A percentile compares a stretch with the other conserved stretches of the same genome.
These are phyloP conservation scores for Branchinecta lindahli DNA, from an alignment of 1,140 invertebrate species.

Conservation along the genomic window DNA sequence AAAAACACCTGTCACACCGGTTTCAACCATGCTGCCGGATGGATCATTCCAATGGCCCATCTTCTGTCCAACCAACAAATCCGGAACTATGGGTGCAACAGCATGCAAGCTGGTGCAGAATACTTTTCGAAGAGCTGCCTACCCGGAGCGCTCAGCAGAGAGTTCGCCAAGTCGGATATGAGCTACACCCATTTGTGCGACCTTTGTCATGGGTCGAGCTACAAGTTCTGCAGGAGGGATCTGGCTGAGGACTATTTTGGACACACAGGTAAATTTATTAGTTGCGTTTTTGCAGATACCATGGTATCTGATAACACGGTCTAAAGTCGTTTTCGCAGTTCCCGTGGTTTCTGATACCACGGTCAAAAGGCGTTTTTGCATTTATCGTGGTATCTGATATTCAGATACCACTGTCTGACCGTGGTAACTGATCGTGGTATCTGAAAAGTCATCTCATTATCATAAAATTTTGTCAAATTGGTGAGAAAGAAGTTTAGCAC, in stretches of 20 bases:
- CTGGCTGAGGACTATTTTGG: constrained; percentile 78
- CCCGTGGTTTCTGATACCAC: too few relatives aligned
- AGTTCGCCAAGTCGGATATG: constrained; percentile 65
- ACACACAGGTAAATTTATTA: constrained; percentile 59
- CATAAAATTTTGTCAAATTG: too few relatives aligned
- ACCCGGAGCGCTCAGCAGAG: constrained; percentile 67
- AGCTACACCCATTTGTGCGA: constrained; percentile 59
- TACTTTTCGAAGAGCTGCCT: constrained; percentile 84
- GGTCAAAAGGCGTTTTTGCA: too few relatives aligned
- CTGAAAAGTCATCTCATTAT: too few relatives aligned
- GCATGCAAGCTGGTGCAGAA: constrained; percentile 69
- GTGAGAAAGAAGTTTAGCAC: too few relatives aligned
- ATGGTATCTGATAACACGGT: too few relatives aligned
- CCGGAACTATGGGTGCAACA: constrained; percentile 75
- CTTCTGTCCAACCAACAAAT: constrained; percentile 86
- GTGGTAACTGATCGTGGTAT: too few relatives aligned
- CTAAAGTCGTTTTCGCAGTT: too few relatives aligned
- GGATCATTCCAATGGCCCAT: constrained; percentile 86
- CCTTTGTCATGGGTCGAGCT: constrained; percentile 74
- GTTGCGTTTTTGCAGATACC: too few relatives aligned
- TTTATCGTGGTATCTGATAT: too few relatives aligned
- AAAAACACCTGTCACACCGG: constrained; percentile 83
- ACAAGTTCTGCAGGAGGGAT: constrained; percentile 60
- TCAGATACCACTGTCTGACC: too few relatives aligned
- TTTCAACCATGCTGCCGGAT: constrained; percentile 80